phyloP scores from a whole-genome alignment of 2,888 invertebrate genomes.

The Stramonita haemastoma region DNA sequence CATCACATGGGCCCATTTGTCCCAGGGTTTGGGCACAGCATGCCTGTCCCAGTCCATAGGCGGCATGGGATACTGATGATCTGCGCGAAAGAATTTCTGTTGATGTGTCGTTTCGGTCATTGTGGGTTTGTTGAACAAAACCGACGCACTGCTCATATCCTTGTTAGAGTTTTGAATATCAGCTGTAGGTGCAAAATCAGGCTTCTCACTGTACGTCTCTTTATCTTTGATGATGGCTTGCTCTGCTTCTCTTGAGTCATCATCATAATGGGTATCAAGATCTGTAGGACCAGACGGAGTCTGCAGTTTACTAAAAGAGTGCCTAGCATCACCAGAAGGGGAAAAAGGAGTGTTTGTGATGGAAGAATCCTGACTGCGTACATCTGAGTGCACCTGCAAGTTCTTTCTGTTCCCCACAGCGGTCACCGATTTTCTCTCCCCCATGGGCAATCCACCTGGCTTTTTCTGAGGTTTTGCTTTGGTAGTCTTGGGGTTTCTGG shows the following conservation, averaged over 20 bases:
- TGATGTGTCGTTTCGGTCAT: neutral
- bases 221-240: neutral
- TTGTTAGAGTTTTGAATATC: neutral
- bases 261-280: neutral
- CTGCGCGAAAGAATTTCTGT: neutral
- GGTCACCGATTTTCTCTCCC: neutral
- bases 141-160: neutral
- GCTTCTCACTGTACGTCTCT: neutral
- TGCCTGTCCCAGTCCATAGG: neutral
- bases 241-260: neutral
- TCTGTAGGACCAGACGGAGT: neutral
- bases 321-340: neutral
- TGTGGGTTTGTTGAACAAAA: neutral
- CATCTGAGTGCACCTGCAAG: neutral
- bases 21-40: slow-evolving; percentile 24
- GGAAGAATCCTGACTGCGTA: neutral
- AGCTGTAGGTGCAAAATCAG: neutral
- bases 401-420: neutral
- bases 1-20: neutral
- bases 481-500: neutral
- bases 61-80: neutral
- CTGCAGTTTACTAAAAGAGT: neutral
- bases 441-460: neutral
- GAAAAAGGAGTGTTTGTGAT: neutral
- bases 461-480: neutral